Base-by-base conservation (phyloP, 2,797 vertebrate species). In the Oryzias dopingdopingensis region DNA sequence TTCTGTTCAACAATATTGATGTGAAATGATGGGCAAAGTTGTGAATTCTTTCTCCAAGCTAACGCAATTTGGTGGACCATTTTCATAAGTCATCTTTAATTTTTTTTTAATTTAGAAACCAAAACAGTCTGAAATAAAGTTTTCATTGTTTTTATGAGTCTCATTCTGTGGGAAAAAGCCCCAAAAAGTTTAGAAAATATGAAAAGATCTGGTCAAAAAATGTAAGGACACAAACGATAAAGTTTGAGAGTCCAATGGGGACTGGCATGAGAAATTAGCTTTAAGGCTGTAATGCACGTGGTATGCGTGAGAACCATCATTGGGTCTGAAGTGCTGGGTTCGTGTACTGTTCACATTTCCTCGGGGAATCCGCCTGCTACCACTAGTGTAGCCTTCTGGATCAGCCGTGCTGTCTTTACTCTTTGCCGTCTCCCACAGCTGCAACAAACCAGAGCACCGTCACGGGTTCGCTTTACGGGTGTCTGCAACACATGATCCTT, bases 241-340 rank as follows among this genome's bases (percentile, higher is more conserved):
- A 77, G 56, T 68, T 78, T 80, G 59, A 24, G 37, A 17, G 54
- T 56, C 59, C 65, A 62, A 54, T 52, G 58, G 54, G 73, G 70
- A 83, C 26, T 63, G 65, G 56, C 70, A 76, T 82, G 74, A 84
- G 65, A 59, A 77, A 86, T 80, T 52, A 68, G 62, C 74, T 84
- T 78, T 81, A 78, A 79, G 47, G 55, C 49, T 51, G 62, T 67
- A 58, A 52, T 67, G 59, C 48, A 57, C 64, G 67, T 64, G 47
- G 29, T 26, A 43, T 42, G 56, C 29, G 42, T 53, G 65, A 70
- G 54, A 42, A 68, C 64, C 48, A 52, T 65, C 65, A 74, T 53
- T 64, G 47, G 65, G 52, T 73, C n/a, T 59, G 42, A 50, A 59
- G 37, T 67, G 48, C 40, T 62, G 65, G 57, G 51, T 57, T 69